phyloP scores from a whole-genome alignment of 2,797 vertebrate genomes.

The Spea hammondii region DNA sequence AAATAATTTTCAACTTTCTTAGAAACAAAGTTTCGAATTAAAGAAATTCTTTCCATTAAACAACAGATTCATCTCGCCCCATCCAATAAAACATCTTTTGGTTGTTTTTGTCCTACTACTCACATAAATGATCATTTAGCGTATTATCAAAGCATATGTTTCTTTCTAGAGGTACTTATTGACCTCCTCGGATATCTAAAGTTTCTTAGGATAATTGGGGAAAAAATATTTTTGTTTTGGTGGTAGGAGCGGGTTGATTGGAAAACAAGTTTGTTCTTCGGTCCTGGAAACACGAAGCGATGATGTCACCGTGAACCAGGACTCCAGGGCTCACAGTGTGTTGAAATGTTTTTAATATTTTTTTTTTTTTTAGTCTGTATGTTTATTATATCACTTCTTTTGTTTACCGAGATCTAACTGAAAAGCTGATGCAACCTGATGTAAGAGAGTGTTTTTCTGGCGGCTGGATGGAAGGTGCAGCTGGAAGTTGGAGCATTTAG shows the following conservation, averaged over 20 bases:
- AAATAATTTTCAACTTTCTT: too few species aligned
- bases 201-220: not conserved
- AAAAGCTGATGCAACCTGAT: conserved; percentile 63
- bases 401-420: conserved; percentile 57
- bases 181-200: not conserved
- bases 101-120: too few species aligned
- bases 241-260: not conserved
- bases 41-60: too few species aligned
- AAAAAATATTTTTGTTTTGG: conserved; percentile 1
- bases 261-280: conserved; percentile 16
- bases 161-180: too few species aligned
- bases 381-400: conserved; percentile 48
- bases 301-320: conserved; percentile 27
- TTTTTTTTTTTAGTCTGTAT: conserved; percentile 39
- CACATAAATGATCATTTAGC: too few species aligned
- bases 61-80: too few species aligned
- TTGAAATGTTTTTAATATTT: conserved; percentile 13
- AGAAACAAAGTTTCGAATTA: too few species aligned
- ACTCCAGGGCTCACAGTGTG: not conserved
- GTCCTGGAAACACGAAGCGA: not conserved
- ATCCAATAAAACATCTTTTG: too few species aligned
- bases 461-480: conserved; percentile 27
- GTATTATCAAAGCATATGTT: too few species aligned
- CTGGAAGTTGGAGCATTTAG: conserved; percentile 42
- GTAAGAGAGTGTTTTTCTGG: conserved; percentile 58